A percentile compares a stretch with the other conserved stretches of the same genome.
Conservation (phyloP, 2,888 invertebrate genomes). For the Troides helena region DNA sequence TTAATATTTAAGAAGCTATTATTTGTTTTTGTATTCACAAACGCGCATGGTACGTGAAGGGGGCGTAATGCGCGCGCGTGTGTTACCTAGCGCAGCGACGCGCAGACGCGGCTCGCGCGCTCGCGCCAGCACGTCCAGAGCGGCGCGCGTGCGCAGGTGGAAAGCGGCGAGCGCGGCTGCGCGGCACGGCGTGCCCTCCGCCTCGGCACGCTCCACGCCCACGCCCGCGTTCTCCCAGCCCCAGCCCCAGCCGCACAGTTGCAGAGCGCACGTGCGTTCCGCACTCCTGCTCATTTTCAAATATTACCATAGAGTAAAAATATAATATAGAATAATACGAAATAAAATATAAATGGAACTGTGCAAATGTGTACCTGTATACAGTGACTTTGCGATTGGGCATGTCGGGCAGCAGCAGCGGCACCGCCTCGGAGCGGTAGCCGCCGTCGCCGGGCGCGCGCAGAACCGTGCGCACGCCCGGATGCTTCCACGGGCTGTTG, state of each 20-base stretch:
- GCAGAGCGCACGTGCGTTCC: conserved; percentile 89
- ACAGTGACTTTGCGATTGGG: conserved; percentile 72
- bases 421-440: conserved; percentile 82
- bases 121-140: conserved; percentile 91
- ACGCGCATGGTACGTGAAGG: no score
- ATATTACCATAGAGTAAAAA: no score
- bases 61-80: conserved; percentile 44
- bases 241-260: conserved; percentile 94
- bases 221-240: conserved; percentile 83
- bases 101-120: conserved; percentile 73
- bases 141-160: conserved; percentile 90
- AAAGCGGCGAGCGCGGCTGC: conserved; percentile 96
- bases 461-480: conserved; percentile 82
- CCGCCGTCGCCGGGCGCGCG: conserved; percentile 61
- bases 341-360: no score
- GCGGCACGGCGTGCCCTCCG: conserved; percentile 85
- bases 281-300: conserved; percentile 75
- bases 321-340: no score
- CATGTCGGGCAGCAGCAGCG: conserved; percentile 83
- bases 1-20: no score
- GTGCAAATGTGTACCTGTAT: conserved; percentile 44
- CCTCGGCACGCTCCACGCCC: conserved; percentile 82
- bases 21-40: no score
- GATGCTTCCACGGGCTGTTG: conserved; percentile 81
- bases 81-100: conserved; percentile 81